phyloP scores from a whole-genome alignment of 2,797 vertebrate species.

The Liparis tanakae region DNA sequence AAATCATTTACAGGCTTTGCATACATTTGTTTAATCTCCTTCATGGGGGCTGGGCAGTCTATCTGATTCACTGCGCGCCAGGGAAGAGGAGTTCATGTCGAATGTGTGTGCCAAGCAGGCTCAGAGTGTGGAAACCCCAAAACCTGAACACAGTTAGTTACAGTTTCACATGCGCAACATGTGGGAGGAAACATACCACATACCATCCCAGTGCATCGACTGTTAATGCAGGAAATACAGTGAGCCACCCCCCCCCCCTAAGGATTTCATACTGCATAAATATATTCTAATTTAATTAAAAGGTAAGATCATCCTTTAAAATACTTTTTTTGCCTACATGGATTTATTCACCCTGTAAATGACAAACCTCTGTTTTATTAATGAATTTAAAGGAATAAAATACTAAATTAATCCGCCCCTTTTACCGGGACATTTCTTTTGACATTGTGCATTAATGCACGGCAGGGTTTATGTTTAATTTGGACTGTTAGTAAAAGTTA shows the following conservation, averaged over 20 bases:
- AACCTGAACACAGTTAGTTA: conserved; percentile 46
- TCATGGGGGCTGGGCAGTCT: conserved; percentile 69
- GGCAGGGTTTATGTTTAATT: no score
- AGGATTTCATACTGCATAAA: background rate
- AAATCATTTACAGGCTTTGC: conserved; percentile 84
- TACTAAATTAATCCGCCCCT: background rate
- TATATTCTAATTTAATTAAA: background rate
- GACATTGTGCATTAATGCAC: no score
- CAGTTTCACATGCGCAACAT: conserved; percentile 39
- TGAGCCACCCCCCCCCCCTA: background rate
- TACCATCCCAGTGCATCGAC: background rate
- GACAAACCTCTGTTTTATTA: background rate
- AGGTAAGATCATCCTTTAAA: no score
- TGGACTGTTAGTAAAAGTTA: no score
- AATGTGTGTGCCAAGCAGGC: conserved; percentile 32
- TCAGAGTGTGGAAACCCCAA: conserved; percentile 21
- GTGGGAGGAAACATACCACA: conserved; percentile 20
- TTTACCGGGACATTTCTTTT: no score
- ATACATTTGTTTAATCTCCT: conserved; percentile 83
- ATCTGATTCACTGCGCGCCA: conserved; percentile 69
- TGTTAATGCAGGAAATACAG: background rate
- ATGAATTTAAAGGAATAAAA: background rate
- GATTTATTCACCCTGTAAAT: background rate
- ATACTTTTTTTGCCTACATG: background rate
- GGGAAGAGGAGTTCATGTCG: conserved; percentile 47